These are phyloP conservation scores for Pelecanoides urinatrix DNA, from an alignment of 2,113 vertebrate genomes.

Conservation along the genomic window DNA sequence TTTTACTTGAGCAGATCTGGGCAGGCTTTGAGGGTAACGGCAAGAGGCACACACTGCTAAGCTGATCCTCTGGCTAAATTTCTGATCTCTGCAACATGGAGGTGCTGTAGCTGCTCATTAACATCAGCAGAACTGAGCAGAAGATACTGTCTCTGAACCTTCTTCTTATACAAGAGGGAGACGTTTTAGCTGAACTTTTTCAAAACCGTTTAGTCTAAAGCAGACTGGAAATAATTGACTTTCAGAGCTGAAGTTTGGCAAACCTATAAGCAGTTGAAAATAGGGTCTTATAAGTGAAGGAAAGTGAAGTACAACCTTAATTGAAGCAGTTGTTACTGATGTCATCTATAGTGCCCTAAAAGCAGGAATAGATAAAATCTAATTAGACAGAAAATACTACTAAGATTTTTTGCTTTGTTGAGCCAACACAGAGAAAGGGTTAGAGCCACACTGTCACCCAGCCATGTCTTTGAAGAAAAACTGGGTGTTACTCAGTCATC, in stretches of 20 bases:
- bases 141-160: background rate
- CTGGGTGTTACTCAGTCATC: background rate
- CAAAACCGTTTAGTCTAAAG: background rate
- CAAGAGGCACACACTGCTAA: background rate
- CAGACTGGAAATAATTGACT: background rate
- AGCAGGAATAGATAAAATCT: background rate
- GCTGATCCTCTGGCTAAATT: background rate
- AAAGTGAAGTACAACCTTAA: background rate
- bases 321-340: background rate
- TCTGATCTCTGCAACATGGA: background rate
- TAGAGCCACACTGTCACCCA: background rate
- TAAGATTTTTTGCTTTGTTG: background rate
- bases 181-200: background rate
- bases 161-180: background rate
- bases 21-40: background rate
- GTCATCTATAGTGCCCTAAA: background rate
- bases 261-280: background rate
- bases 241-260: background rate
- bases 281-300: background rate
- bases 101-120: background rate
- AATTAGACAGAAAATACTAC: background rate
- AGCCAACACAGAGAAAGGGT: background rate
- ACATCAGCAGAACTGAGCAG: background rate
- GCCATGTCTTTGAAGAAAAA: background rate
- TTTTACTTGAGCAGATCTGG: background rate